A percentile compares a stretch with the other conserved stretches of the same genome.
Evolutionary conservation across 2,113 vertebrate genomes (phyloP).

Genomic region (Myanophis thanlyinensis): DNA sequence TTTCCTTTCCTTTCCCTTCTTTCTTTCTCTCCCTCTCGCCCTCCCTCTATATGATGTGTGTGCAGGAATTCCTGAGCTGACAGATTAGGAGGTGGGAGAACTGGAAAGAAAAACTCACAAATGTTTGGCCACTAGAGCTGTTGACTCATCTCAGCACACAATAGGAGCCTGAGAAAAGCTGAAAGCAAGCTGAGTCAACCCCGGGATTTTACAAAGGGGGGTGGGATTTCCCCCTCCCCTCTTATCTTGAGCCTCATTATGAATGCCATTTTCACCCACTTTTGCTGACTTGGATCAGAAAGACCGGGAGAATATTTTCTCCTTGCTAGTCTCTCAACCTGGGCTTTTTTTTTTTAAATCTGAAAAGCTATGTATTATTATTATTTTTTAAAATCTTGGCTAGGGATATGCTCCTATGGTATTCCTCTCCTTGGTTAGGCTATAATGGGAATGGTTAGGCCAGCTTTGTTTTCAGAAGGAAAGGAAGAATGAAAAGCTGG

Average conservation of each 20-base stretch:
- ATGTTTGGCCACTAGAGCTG: background rate
- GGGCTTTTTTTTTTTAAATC: too few relatives aligned
- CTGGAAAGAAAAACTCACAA: conserved; percentile 33
- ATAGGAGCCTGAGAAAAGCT: conserved; percentile 53
- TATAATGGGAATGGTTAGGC: background rate
- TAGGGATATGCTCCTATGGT: background rate
- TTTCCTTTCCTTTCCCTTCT: background rate
- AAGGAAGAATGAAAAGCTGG: background rate
- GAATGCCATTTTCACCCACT: background rate
- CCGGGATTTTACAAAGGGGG: background rate
- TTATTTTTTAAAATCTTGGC: background rate
- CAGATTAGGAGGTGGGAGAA: conserved; percentile 30
- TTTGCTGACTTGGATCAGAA: background rate
- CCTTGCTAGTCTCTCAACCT: background rate
- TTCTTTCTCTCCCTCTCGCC: too few relatives aligned
- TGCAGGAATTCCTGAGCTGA: conserved; percentile 22
- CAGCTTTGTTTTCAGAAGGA: background rate
- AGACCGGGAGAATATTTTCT: background rate
- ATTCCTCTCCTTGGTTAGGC: background rate
- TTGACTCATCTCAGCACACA: conserved; percentile 55
- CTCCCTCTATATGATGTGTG: background rate
- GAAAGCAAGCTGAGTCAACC: conserved; percentile 67
- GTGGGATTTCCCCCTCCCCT: background rate
- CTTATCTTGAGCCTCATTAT: background rate
- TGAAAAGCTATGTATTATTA: background rate